Percentiles rank a stretch among this genome's conserved stretches.
These are phyloP conservation scores for Megalops atlanticus DNA, from an alignment of 2,113 vertebrate species.

Conservation along the genomic window DNA sequence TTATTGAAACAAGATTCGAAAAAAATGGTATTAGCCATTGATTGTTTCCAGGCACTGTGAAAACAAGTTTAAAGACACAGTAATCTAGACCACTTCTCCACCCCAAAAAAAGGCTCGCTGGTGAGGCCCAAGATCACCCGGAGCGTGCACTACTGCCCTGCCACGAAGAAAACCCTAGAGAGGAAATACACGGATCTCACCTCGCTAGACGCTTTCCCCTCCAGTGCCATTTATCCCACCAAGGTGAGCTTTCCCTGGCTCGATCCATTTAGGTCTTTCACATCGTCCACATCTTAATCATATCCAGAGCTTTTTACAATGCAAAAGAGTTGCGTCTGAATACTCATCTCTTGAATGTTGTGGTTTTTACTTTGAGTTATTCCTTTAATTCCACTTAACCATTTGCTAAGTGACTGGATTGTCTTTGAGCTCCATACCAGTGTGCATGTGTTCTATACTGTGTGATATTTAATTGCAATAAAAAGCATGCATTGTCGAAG, in stretches of 20 bases:
- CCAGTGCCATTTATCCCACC: constrained; percentile 60
- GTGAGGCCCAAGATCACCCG: constrained; percentile 61
- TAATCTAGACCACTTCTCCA: no score
- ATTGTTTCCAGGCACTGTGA: background rate
- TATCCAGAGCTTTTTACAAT: background rate
- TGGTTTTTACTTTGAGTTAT: no score
- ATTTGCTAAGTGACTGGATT: no score
- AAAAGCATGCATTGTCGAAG: no score
- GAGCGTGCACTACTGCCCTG: constrained; percentile 63
- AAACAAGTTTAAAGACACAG: constrained; percentile 38
- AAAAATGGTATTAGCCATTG: background rate
- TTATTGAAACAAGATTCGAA: constrained; percentile 35
- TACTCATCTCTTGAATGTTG: no score
- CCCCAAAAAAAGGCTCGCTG: constrained; percentile 48
- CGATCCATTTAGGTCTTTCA: background rate
- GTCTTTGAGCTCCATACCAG: no score
- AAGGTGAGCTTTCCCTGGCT: constrained; percentile 39
- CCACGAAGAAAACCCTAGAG: constrained; percentile 61
- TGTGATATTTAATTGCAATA: no score
- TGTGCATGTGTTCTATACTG: no score
- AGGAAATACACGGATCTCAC: constrained; percentile 63
- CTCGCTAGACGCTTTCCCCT: constrained; percentile 61
- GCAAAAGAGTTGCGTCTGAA: no score
- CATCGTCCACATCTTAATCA: no score
- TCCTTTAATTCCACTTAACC: no score